Evolutionary conservation across 1,140 invertebrate genomes (phyloP).

Genomic region (Probaryconus sp.): DNA sequence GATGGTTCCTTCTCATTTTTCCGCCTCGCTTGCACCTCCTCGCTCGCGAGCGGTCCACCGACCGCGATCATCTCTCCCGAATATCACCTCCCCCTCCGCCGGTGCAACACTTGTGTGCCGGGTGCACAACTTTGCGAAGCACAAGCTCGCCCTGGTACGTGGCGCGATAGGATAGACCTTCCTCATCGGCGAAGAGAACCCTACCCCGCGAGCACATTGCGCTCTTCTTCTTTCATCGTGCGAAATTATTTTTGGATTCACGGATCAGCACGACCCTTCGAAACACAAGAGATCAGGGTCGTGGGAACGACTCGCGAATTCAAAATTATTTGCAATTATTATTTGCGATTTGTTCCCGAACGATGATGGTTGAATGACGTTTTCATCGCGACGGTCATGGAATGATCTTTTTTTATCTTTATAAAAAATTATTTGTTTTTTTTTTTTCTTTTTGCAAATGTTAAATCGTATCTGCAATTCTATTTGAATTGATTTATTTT

Average conservation of each 20-base stretch:
- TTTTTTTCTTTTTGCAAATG: too few species aligned
- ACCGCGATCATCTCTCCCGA: slow-evolving; percentile 72
- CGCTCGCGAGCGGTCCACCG: slow-evolving; percentile 75
- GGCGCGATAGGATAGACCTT: slow-evolving; percentile 55
- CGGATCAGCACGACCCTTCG: slow-evolving; percentile 37
- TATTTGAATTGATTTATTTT: too few species aligned
- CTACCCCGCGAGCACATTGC: slow-evolving; percentile 1
- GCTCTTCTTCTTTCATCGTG: slow-evolving; percentile 41
- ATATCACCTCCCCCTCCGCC: slow-evolving; percentile 44
- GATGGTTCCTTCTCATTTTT: slow-evolving; percentile 32
- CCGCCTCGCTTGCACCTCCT: slow-evolving; percentile 58
- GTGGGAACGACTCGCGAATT: slow-evolving; percentile 30
- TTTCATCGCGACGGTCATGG: too few species aligned
- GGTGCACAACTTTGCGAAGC: too few species aligned
- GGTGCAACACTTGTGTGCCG: slow-evolving; percentile 76
- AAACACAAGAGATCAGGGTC: slow-evolving; percentile 52
- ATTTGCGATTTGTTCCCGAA: too few species aligned
- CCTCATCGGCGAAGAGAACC: slow-evolving; percentile 26
- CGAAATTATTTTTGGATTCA: slow-evolving; percentile 49
- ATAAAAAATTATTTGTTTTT: too few species aligned
- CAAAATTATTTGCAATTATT: slow-evolving; percentile 35
- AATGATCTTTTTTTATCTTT: too few species aligned
- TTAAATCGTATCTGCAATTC: too few species aligned
- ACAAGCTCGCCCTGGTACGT: too few species aligned
- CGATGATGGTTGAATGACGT: too few species aligned